Evolutionary conservation across 2,797 vertebrate genomes (phyloP).

Genomic region (Thripadectes ignobilis): DNA sequence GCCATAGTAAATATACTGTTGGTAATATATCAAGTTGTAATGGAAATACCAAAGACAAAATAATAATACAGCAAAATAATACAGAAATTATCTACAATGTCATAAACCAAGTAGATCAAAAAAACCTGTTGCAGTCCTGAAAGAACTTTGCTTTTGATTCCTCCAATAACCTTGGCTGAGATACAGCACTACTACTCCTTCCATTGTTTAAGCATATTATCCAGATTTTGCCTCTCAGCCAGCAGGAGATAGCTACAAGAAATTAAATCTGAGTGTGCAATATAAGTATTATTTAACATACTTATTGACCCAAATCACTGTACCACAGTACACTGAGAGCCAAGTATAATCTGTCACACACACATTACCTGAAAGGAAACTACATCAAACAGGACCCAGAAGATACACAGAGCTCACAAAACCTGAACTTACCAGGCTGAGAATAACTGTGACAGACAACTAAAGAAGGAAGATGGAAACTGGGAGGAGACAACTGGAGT

Average conservation of each 20-base stretch:
- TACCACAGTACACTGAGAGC: not conserved
- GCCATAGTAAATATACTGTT: not conserved
- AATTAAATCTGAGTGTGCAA: not conserved
- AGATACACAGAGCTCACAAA: not conserved
- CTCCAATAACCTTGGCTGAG: not conserved
- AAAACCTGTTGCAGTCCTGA: not conserved
- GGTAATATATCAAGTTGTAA: not conserved
- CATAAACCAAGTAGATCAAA: not conserved
- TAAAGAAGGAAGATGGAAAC: not conserved
- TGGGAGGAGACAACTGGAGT: not conserved
- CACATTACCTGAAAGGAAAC: not conserved
- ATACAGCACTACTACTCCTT: not conserved
- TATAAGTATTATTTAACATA: not conserved
- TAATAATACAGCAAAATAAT: not conserved
- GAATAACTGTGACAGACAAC: not conserved
- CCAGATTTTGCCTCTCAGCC: not conserved
- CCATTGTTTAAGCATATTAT: not conserved
- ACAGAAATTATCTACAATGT: not conserved
- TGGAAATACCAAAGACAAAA: not conserved
- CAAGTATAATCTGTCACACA: not conserved
- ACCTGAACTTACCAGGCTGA: not conserved
- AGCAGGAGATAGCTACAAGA: not conserved
- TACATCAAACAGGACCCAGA: not conserved
- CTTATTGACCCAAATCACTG: not conserved
- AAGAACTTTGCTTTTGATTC: not conserved